A percentile compares a stretch with the other conserved stretches of the same genome.
phyloP scores from a whole-genome alignment of 2,113 vertebrate genomes.

The Chiloscyllium plagiosum region DNA sequence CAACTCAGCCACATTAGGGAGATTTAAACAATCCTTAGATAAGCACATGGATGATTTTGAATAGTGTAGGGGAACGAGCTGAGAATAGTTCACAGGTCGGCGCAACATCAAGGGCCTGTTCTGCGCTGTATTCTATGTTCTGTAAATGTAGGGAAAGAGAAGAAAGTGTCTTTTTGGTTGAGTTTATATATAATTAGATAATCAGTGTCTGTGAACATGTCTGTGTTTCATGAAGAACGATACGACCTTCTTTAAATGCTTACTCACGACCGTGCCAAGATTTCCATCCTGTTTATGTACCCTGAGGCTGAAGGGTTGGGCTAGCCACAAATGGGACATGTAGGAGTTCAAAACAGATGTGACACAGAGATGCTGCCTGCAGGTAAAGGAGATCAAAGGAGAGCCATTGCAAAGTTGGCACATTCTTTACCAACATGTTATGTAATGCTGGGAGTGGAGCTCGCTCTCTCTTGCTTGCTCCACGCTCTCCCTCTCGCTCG shows the following conservation, averaged over 20 bases:
- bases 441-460: neutral
- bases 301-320: neutral
- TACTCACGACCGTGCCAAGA: neutral
- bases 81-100: no score
- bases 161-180: neutral
- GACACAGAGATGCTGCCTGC: neutral
- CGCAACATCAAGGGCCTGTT: no score
- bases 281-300: neutral
- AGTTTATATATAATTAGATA: neutral
- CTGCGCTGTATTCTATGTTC: no score
- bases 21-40: no score
- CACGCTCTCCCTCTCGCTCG: no score
- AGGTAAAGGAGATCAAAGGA: constrained; percentile 1
- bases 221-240: no score
- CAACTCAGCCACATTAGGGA: no score
- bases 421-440: neutral
- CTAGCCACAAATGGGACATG: neutral
- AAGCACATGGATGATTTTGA: no score
- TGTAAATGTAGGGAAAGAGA: neutral
- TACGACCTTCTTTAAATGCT: neutral
- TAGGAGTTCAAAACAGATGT: neutral
- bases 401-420: neutral
- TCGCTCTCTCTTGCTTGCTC: no score
- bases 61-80: no score
- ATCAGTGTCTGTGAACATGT: neutral